phyloP scores from a whole-genome alignment of 2,888 invertebrate species.

The Norana najaformis region DNA sequence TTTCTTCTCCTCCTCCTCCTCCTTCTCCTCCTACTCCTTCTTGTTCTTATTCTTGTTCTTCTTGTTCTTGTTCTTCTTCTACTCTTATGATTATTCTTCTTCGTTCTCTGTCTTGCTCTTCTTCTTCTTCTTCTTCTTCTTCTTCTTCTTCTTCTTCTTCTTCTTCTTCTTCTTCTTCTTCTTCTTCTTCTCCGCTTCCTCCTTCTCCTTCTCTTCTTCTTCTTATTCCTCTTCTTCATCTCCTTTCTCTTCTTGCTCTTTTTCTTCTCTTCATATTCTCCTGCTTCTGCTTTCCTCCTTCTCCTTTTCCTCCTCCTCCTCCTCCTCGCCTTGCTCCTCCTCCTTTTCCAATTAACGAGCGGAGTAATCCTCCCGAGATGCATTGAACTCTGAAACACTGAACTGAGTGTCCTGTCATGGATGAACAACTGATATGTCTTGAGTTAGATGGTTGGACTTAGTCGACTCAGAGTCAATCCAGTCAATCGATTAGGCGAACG shows the following conservation, averaged over 20 bases:
- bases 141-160: not conserved
- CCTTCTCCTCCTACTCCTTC: not conserved
- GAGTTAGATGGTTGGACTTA: not conserved
- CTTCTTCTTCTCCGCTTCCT: constrained; percentile 28
- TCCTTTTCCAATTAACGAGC: not conserved
- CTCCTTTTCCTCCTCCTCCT: not conserved
- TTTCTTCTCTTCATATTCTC: constrained; percentile 8
- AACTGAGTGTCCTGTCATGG: not conserved
- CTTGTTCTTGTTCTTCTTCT: constrained; percentile 34
- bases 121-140: constrained; percentile 29
- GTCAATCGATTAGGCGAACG: not conserved
- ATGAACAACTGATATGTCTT: not conserved
- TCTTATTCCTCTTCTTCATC: constrained; percentile 35
- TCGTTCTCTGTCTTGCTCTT: constrained; percentile 29
- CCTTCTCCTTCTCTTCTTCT: constrained; percentile 35
- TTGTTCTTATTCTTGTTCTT: constrained; percentile 19
- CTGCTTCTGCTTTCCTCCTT: no score
- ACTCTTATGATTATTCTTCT: constrained; percentile 34
- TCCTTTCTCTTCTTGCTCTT: constrained; percentile 30
- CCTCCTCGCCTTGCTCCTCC: not conserved
- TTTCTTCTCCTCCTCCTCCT: not conserved
- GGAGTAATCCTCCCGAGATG: not conserved
- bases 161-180: not conserved
- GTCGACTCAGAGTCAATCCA: no score
- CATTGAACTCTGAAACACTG: not conserved